These are phyloP conservation scores for Xiphorhynchus erythropygius DNA, from an alignment of 2,797 vertebrate genomes.

Conservation along the genomic window DNA sequence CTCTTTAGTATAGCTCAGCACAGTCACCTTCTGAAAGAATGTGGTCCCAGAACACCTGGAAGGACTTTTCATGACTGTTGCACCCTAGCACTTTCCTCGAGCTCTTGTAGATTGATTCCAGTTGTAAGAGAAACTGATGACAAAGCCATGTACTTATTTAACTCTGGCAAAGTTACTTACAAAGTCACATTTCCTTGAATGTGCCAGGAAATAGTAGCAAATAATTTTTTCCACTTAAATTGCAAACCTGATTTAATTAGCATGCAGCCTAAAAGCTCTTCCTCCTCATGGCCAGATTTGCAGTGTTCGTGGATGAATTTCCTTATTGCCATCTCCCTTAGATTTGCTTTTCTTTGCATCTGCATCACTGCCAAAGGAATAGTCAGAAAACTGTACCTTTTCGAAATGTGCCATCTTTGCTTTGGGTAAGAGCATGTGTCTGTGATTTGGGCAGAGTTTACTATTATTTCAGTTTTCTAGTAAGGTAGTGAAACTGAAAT, in stretches of 20 bases:
- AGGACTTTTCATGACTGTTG: background rate
- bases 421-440: background rate
- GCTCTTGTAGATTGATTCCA: background rate
- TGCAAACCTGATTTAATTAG: background rate
- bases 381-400: background rate
- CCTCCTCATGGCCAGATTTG: background rate
- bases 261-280: background rate
- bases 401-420: background rate
- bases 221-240: background rate
- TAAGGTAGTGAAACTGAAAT: background rate
- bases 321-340: background rate
- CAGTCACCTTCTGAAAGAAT: background rate
- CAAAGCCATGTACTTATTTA: background rate
- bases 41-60: rapidly evolving
- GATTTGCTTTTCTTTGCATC: background rate
- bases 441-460: background rate
- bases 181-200: background rate
- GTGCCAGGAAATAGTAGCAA: background rate
- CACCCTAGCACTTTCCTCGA: background rate
- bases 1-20: background rate
- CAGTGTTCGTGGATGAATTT: background rate
- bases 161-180: background rate
- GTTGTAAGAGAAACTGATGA: slow-evolving; percentile 1
- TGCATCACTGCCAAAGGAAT: background rate
- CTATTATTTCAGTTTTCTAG: background rate